These are phyloP conservation scores for Caenorhabditis zanzibari DNA, from an alignment of 2,888 invertebrate genomes.

Conservation along the genomic window DNA sequence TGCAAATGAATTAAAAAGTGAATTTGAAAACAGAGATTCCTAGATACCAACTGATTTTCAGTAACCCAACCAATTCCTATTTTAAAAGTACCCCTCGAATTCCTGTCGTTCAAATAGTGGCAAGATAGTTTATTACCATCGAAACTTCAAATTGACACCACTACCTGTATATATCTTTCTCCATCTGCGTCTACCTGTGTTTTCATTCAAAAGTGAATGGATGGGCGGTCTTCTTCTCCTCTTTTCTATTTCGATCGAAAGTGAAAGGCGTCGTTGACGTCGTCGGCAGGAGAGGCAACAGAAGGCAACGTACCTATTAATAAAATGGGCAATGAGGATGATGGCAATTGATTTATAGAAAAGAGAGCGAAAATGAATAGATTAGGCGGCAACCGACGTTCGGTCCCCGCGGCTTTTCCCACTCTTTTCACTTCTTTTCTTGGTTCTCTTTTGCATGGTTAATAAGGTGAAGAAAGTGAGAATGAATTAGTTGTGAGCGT, in stretches of 20 bases:
- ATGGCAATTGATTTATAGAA: slow-evolving; percentile 63
- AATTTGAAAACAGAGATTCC: slow-evolving; percentile 7
- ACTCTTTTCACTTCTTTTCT: slow-evolving; percentile 27
- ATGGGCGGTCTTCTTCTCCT: slow-evolving; percentile 18
- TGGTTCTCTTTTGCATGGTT: slow-evolving; percentile 40
- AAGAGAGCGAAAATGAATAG: slow-evolving; percentile 55
- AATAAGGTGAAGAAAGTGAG: slow-evolving; percentile 51
- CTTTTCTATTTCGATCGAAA: slow-evolving; percentile 49
- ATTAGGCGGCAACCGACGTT: slow-evolving; percentile 56
- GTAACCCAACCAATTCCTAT: not conserved
- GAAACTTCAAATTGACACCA: slow-evolving; percentile 20
- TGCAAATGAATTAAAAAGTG: slow-evolving; percentile 12
- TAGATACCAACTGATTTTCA: not conserved
- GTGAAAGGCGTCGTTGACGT: slow-evolving; percentile 55
- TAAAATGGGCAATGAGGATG: slow-evolving; percentile 57
- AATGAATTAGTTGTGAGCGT: slow-evolving; percentile 29
- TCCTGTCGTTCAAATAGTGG: slow-evolving; percentile 20
- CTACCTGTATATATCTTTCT: slow-evolving; percentile 8
- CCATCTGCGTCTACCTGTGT: slow-evolving; percentile 27
- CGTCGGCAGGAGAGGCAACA: slow-evolving; percentile 46
- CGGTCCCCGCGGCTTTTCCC: slow-evolving; percentile 18
- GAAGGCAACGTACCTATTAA: slow-evolving; percentile 62
- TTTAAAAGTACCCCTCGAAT: slow-evolving; percentile 7
- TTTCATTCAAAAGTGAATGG: slow-evolving; percentile 1
- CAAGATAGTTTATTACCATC: slow-evolving; percentile 37